Conservation (phyloP, 1,140 invertebrate genomes). For the Psilanteris sp. region DNA sequence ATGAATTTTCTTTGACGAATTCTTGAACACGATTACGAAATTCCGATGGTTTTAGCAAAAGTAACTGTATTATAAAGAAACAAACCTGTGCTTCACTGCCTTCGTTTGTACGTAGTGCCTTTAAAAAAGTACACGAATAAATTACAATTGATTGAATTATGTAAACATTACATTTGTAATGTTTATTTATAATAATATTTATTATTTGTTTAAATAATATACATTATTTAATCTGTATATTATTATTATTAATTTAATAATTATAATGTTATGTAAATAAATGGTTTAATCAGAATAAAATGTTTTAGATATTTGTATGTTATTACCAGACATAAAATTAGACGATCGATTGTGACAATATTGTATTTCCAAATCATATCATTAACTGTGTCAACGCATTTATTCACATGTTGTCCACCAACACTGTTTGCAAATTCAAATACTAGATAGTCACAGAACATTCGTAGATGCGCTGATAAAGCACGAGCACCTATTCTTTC, state of each 20-base stretch:
- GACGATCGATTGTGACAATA: slow-evolving; percentile 95
- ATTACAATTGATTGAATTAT: too few species aligned
- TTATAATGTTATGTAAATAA: too few species aligned
- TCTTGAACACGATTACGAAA: slow-evolving; percentile 94
- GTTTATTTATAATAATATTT: too few species aligned
- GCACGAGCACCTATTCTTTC: slow-evolving; percentile 95
- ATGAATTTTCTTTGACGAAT: slow-evolving; percentile 96
- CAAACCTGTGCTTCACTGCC: slow-evolving; percentile 96
- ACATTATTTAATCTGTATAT: too few species aligned
- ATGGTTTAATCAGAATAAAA: too few species aligned
- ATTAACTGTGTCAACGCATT: slow-evolving; percentile 96
- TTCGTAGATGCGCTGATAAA: slow-evolving; percentile 93
- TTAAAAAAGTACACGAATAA: slow-evolving; percentile 31
- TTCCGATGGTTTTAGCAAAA: slow-evolving; percentile 93
- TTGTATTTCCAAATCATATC: slow-evolving; percentile 99
- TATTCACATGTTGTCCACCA: slow-evolving; percentile 91
- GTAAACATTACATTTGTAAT: too few species aligned
- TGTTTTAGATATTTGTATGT: too few species aligned
- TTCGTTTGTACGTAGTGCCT: slow-evolving; percentile 92
- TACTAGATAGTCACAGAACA: slow-evolving; percentile 96
- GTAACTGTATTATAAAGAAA: slow-evolving; percentile 95
- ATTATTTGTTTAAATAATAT: too few species aligned
- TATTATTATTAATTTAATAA: too few species aligned
- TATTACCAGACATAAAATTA: slow-evolving; percentile 90
- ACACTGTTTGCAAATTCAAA: slow-evolving; percentile 93